Percentiles rank a stretch among this genome's conserved stretches.
These are phyloP conservation scores for Drosophila bunnanda DNA, from an alignment of 2,888 invertebrate species.

Conservation along the genomic window DNA sequence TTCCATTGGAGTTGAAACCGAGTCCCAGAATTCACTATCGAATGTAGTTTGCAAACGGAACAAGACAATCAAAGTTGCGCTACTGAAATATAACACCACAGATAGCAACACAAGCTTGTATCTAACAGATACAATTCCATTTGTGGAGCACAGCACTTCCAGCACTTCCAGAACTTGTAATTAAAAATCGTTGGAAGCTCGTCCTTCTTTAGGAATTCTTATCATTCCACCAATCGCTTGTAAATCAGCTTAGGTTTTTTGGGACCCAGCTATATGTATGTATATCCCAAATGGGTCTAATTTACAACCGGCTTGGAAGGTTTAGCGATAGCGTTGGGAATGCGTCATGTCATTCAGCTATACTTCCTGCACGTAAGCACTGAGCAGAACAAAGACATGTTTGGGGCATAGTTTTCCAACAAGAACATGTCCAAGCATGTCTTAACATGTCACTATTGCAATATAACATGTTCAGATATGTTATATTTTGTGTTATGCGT, in stretches of 20 bases:
- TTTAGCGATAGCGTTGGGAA: background rate
- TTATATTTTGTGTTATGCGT: no score
- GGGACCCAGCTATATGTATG: background rate
- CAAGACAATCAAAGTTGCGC: conserved; percentile 36
- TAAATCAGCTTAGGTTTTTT: conserved; percentile 62
- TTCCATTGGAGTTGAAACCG: background rate
- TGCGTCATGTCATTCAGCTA: background rate
- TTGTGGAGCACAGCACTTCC: conserved; percentile 1
- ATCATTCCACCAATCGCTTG: conserved; percentile 63
- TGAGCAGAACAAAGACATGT: no score
- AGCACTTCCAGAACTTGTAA: conserved; percentile 23
- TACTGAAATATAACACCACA: conserved; percentile 12
- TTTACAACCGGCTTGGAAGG: conserved; percentile 10
- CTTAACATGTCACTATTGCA: background rate
- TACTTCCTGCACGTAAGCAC: background rate
- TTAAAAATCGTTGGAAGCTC: conserved; percentile 15
- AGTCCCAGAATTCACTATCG: conserved; percentile 1
- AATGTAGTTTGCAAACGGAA: background rate
- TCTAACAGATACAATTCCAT: conserved; percentile 10
- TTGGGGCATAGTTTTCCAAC: background rate
- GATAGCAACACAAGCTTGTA: conserved; percentile 11
- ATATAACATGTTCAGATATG: background rate
- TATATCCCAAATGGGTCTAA: conserved; percentile 11
- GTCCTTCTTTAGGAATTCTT: background rate
- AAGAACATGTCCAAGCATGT: background rate